Conservation (phyloP, 2,888 invertebrate genomes). For the Drosophila demipolita region DNA sequence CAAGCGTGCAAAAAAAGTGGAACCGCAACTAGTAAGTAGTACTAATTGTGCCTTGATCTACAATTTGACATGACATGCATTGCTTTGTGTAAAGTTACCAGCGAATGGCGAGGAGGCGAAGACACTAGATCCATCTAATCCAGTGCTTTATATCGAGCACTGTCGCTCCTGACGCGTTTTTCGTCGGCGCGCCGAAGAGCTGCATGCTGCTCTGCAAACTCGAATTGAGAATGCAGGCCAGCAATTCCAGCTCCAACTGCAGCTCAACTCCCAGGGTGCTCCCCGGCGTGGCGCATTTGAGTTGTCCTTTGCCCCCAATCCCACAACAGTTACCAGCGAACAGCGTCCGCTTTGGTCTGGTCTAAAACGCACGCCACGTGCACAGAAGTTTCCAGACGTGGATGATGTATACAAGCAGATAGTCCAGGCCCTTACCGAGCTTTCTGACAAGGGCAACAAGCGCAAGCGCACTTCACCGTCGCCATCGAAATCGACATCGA, state of each 20-base stretch:
- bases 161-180: slow-evolving; percentile 84
- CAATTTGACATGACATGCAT: neutral
- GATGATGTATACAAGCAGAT: slow-evolving; percentile 52
- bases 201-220: slow-evolving; percentile 72
- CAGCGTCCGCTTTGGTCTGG: slow-evolving; percentile 81
- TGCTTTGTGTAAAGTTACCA: neutral
- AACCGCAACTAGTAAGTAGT: neutral
- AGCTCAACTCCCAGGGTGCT: slow-evolving; percentile 77
- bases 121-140: slow-evolving; percentile 48
- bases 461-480: slow-evolving; percentile 27
- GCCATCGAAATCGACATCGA: slow-evolving; percentile 10
- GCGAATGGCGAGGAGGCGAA: neutral
- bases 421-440: slow-evolving; percentile 4
- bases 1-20: neutral
- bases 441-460: slow-evolving; percentile 3
- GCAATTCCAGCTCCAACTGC: slow-evolving; percentile 67
- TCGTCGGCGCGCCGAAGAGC: slow-evolving; percentile 81
- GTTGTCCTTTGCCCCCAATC: slow-evolving; percentile 63
- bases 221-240: slow-evolving; percentile 60
- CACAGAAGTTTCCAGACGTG: slow-evolving; percentile 80
- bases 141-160: slow-evolving; percentile 82
- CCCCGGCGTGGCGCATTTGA: slow-evolving; percentile 83
- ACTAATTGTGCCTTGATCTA: neutral
- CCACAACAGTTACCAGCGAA: slow-evolving; percentile 48
- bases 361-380: slow-evolving; percentile 82